Conservation (phyloP, 2,113 vertebrate species). For the Tetraodon nigroviridis region DNA sequence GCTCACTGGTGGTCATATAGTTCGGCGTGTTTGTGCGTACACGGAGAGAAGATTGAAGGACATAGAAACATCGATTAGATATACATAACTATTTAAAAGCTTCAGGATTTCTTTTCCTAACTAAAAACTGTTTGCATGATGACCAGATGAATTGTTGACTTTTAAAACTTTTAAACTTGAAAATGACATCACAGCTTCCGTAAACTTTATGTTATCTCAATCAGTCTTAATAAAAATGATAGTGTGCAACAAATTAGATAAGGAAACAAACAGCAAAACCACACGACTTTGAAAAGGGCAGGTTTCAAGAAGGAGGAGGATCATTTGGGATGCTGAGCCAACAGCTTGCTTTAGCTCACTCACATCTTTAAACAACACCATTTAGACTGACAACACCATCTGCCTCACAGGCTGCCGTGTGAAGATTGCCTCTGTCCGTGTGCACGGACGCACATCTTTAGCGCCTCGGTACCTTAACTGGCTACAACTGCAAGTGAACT, state of each 20-base stretch:
- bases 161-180: no score
- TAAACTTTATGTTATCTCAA: no score
- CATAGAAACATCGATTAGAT: slow-evolving; percentile 2
- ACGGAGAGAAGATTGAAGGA: not conserved
- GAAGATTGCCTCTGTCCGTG: slow-evolving; percentile 3
- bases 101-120: no score
- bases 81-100: not conserved
- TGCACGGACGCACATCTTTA: not conserved
- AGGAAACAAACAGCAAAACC: not conserved
- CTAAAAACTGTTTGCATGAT: not conserved
- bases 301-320: not conserved
- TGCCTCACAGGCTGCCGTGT: slow-evolving; percentile 25
- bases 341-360: slow-evolving; percentile 2
- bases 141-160: not conserved
- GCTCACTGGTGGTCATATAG: slow-evolving; percentile 74
- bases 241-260: no score
- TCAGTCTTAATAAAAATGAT: no score
- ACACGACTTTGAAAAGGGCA: not conserved
- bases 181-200: no score
- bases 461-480: no score
- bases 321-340: slow-evolving; percentile 3
- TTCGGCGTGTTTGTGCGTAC: not conserved
- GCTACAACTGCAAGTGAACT: no score
- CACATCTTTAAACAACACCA: slow-evolving; percentile 6
- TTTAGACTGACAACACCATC: slow-evolving; percentile 33